phyloP scores from a whole-genome alignment of 2,888 invertebrate species.

The Imbricaverruca yamaguchii region DNA sequence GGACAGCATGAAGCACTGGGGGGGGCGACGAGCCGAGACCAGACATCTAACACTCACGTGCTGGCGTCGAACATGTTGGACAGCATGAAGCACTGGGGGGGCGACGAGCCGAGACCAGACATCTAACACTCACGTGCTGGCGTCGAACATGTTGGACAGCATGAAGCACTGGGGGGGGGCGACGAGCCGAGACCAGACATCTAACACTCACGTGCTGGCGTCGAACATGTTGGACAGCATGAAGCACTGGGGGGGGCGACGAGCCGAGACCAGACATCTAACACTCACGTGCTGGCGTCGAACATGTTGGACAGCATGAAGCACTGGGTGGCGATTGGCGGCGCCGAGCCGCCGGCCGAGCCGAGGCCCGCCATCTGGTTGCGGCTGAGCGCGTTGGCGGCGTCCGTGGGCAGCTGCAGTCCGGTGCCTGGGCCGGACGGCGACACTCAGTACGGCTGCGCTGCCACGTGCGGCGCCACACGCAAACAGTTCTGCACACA shows the following conservation, averaged over 20 bases:
- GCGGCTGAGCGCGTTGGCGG: constrained; percentile 56
- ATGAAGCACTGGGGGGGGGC: constrained; percentile 99
- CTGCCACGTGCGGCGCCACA: too few relatives aligned
- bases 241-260: constrained; percentile 95
- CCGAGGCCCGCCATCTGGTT: constrained; percentile 45
- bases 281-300: constrained; percentile 77
- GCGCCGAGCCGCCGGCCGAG: constrained; percentile 56
- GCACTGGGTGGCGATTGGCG: constrained; percentile 97
- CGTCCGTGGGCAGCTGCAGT: constrained; percentile 81
- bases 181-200: constrained; percentile 52
- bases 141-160: constrained; percentile 99
- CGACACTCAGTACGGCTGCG: too few relatives aligned
- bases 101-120: constrained; percentile 60
- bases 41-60: too few relatives aligned
- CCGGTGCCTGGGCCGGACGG: constrained; percentile 44
- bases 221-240: constrained; percentile 99
- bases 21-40: constrained; percentile 67
- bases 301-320: constrained; percentile 99
- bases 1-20: constrained; percentile 97
- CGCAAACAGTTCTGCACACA: too few relatives aligned
- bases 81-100: constrained; percentile 97
- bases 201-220: too few relatives aligned
- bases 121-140: too few relatives aligned
- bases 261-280: too few relatives aligned
- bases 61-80: constrained; percentile 99